These are phyloP conservation scores for Conger conger DNA, from an alignment of 2,113 vertebrate species.

Conservation along the genomic window DNA sequence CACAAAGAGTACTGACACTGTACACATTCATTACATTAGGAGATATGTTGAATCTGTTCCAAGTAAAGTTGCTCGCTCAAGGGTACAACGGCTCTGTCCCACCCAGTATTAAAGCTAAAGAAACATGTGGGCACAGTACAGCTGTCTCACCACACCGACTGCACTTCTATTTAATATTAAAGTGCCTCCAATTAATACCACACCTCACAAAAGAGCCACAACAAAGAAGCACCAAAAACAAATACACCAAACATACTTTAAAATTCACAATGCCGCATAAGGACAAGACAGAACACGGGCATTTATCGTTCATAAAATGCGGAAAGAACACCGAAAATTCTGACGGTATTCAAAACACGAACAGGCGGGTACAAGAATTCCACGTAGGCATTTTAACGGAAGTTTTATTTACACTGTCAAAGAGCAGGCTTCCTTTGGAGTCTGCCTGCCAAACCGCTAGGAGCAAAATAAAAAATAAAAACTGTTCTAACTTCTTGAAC, in stretches of 20 bases:
- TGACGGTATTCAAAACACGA: not conserved
- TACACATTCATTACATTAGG: not conserved
- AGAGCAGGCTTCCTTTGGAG: not conserved
- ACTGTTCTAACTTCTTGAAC: not conserved
- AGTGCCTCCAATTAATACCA: not conserved
- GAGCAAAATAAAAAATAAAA: not conserved
- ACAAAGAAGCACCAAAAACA: not conserved
- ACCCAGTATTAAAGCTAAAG: not conserved
- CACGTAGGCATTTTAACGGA: not conserved
- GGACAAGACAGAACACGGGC: not conserved
- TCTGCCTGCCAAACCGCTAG: not conserved
- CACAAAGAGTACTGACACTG: not conserved
- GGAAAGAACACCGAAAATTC: not conserved
- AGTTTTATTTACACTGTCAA: not conserved
- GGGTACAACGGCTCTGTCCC: not conserved
- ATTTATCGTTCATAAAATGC: not conserved
- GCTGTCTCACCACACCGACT: not conserved
- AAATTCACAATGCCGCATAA: not conserved
- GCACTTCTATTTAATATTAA: no score
- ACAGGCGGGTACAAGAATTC: not conserved
- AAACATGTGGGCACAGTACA: not conserved
- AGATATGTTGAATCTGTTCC: not conserved
- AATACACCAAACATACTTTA: not conserved
- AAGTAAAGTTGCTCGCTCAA: not conserved
- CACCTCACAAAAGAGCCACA: not conserved